Evolutionary conservation across 2,888 invertebrate species (phyloP).

Genomic region (Amiota mariae): DNA sequence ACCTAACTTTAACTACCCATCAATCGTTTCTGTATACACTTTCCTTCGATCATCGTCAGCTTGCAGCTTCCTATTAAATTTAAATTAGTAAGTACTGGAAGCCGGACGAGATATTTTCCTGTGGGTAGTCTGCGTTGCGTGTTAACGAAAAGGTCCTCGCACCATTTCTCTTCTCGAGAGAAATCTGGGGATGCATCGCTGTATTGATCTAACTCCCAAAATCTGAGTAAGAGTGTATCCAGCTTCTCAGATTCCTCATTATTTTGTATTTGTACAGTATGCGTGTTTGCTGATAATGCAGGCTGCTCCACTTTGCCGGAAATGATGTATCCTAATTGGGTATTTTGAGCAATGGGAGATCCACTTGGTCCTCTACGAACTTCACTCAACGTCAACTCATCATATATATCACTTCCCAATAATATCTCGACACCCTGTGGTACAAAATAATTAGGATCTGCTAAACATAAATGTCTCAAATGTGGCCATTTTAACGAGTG

Average conservation of each 20-base stretch:
- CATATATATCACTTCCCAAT: neutral
- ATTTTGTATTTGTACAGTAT: no score
- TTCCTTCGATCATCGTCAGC: no score
- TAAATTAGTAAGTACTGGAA: neutral
- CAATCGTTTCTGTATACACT: neutral
- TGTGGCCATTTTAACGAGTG: neutral
- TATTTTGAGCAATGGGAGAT: neutral
- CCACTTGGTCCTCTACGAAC: no score
- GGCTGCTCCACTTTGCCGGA: neutral
- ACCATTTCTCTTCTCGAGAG: neutral
- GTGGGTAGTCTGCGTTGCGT: neutral
- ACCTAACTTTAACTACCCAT: no score
- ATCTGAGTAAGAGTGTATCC: no score
- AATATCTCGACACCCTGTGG: neutral
- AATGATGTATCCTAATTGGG: no score
- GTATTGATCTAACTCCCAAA: no score
- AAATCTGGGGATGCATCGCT: neutral
- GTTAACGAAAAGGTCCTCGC: neutral
- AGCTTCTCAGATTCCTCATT: no score
- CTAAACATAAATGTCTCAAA: neutral
- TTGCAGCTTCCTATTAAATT: no score
- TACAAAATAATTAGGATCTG: no score
- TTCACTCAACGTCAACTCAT: no score
- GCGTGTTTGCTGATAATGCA: no score
- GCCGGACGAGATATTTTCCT: neutral